Evolutionary conservation across 2,113 vertebrate species (phyloP).

Genomic region (Microcebus tavaratra): DNA sequence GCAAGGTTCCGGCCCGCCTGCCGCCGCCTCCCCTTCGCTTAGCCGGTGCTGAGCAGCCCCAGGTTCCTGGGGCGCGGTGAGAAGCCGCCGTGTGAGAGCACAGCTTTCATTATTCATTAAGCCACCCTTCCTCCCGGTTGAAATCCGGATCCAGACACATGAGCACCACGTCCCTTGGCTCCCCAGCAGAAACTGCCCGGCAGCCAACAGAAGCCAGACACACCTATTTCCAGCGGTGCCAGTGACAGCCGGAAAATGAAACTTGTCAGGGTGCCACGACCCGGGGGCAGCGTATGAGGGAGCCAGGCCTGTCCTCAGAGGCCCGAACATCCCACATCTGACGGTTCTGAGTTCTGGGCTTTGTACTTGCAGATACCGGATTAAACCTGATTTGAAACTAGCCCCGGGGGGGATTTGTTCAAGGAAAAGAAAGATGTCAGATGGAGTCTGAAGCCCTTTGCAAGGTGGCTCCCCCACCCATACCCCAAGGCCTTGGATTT

Average conservation of each 20-base stretch:
- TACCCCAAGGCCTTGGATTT: background rate
- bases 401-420: slow-evolving; percentile 35
- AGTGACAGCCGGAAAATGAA: background rate
- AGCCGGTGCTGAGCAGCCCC: background rate
- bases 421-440: slow-evolving; percentile 47
- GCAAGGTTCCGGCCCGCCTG: accelerated
- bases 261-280: background rate
- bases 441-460: background rate
- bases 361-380: slow-evolving; percentile 50
- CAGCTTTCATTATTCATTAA: slow-evolving; percentile 81
- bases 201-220: background rate
- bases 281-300: background rate
- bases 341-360: slow-evolving; percentile 39
- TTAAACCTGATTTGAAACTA: slow-evolving; percentile 62
- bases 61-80: slow-evolving; percentile 62
- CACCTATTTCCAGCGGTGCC: background rate
- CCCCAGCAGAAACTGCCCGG: background rate
- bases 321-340: background rate
- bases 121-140: slow-evolving; percentile 63
- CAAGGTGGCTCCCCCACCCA: background rate
- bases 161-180: background rate
- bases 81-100: slow-evolving; percentile 57
- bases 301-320: background rate
- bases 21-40: accelerated
- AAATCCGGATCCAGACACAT: slow-evolving; percentile 60